Base-by-base conservation (phyloP, 2,113 vertebrate species). In the Corythoichthys haematopterus region DNA sequence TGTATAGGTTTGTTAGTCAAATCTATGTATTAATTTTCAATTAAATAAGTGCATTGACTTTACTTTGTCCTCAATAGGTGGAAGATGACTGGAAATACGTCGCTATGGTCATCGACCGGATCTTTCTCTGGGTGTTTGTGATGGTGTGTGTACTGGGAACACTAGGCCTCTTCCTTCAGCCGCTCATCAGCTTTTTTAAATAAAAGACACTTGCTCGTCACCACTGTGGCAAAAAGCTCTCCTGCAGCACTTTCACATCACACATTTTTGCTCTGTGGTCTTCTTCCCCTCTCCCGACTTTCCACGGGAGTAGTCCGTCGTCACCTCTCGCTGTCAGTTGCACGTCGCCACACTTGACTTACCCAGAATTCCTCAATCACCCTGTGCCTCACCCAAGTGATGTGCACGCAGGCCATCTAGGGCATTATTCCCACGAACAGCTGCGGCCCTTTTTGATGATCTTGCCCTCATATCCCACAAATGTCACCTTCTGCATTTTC, bases 51-150 rank as follows among this genome's bases (percentile, higher is more conserved):
- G 9, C 9, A 7, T 6, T n/a, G 52, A 51, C 35, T 50, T 50
- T 36, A 6, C n/a, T 65, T 66, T 16, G 36, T 67, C 33, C 80
- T 43, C 87, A 64, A 3, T 87, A 98, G 96, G 93, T 94, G 70
- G 94, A 95, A 87, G 94, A 96, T 37, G 94, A 96, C 80, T 98
- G 96, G 95, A 96, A 97, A 71, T 97, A 97, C 0, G 88, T 96
- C 2, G 95, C 95, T 79, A 95, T 96, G 95, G 95, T 98, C 81
- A 95, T 96, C 64, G 96, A 98, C 87, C 92, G 96, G 90, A 93
- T 98, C 56, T 98, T 98, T 84, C 91, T 98, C 50, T 98, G 95
- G 96, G 89, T 96, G 10, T 97, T 97, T 85, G 91, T 95, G 70
- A 88, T 91, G 6, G 79, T 96, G 59, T 98, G 95, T 84, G 91